Base-by-base conservation (phyloP, 1,140 invertebrate species). In the Copidosoma floridanum region DNA sequence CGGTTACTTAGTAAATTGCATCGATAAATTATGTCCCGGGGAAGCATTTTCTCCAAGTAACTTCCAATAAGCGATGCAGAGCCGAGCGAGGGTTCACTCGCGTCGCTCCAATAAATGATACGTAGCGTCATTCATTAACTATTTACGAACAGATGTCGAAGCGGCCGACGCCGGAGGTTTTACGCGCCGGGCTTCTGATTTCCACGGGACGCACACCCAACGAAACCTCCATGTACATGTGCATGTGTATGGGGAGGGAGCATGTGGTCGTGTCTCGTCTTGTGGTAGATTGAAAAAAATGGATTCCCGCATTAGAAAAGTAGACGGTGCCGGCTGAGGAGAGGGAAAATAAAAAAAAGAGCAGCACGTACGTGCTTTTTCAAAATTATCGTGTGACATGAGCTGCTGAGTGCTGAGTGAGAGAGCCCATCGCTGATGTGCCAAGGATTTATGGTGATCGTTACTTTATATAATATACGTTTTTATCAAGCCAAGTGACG, bases 111-210 rank as follows among this genome's bases (percentile, higher is more conserved):
- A n/a, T n/a, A n/a, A n/a, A n/a, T n/a, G n/a, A n/a, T n/a, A n/a
- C n/a, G n/a, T n/a, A n/a, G n/a, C n/a, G n/a, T n/a, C n/a, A n/a
- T 46, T 67, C 63, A 65, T 69, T 63, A 69, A 69, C 62, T 62
- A 69, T 65, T 65, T 57, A 67, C 59, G 63, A 67, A 64, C 65
- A 69, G 68, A 65, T 67, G 68, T 67, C 64, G 60, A 64, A 65
- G 59, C 57, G 24, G 7, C 12, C 7, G 18, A 2, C 54, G 10
- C 32, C 60, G 41, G 37, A 64, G 62, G 62, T 65, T 63, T 47
- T 66, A 58, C 14, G 50, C 51, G 18, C 32, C 40, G 55, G 11
- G 63, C 57, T 63, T 59, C 65, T 64, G 65, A 65, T 67, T 68
- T 65, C 57, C 21, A 52, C 50, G 21, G 11, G 37, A 54, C 37